Evolutionary conservation across 2,797 vertebrate genomes (phyloP).

Genomic region (Molothrus aeneus): DNA sequence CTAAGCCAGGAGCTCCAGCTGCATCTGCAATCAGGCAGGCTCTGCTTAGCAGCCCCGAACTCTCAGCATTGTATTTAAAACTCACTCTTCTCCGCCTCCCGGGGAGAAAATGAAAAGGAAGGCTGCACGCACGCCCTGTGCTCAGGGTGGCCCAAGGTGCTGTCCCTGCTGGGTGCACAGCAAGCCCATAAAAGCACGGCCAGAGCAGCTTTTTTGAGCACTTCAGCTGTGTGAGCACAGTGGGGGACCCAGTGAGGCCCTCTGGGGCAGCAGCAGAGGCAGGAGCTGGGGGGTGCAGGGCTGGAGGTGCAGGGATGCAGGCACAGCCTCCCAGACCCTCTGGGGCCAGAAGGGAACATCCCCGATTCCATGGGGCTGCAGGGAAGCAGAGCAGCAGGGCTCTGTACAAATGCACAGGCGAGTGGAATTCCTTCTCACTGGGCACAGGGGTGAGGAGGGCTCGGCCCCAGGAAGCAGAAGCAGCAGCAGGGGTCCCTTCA

Average conservation of each 20-base stretch:
- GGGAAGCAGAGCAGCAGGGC: background rate
- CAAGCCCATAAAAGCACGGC: background rate
- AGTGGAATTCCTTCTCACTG: fast-evolving
- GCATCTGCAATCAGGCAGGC: background rate
- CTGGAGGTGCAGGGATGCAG: fast-evolving
- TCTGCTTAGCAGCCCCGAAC: background rate
- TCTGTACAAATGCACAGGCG: fast-evolving
- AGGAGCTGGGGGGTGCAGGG: background rate
- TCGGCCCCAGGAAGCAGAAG: background rate
- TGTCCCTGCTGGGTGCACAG: background rate
- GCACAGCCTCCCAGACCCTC: fast-evolving
- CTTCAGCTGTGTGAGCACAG: background rate
- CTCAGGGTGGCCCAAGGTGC: background rate
- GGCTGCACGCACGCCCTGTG: background rate
- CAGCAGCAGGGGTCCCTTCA: background rate
- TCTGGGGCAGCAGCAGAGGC: fast-evolving
- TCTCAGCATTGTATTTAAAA: background rate
- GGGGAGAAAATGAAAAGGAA: background rate
- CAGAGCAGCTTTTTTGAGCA: background rate
- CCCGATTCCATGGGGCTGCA: fast-evolving
- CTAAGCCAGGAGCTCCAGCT: conserved; percentile 40
- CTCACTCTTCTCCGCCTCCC: background rate
- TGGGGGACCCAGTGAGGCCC: fast-evolving
- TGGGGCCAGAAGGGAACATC: fast-evolving
- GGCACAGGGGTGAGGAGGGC: background rate